These are phyloP conservation scores for Poeciliopsis infans DNA, from an alignment of 2,797 vertebrate genomes.

Conservation along the genomic window DNA sequence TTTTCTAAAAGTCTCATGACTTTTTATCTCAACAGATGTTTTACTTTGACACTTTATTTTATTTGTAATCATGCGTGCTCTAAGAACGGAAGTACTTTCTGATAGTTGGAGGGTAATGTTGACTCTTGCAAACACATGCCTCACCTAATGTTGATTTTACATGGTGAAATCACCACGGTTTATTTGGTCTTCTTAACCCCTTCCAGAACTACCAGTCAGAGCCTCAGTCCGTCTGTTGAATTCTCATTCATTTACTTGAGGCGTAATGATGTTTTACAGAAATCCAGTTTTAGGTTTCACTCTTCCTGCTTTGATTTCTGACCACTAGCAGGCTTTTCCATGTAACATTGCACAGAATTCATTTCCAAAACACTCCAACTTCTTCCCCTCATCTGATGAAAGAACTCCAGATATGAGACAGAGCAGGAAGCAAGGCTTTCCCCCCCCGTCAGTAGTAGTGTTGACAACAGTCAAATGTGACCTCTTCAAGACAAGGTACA, in stretches of 20 bases:
- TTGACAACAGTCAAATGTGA: conserved; percentile 82
- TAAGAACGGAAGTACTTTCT: conserved; percentile 43
- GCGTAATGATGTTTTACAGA: conserved; percentile 76
- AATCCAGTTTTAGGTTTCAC: conserved; percentile 81
- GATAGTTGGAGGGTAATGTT: conserved; percentile 15
- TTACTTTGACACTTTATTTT: conserved; percentile 31
- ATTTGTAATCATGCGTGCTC: conserved; percentile 18
- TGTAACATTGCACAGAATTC: conserved; percentile 74
- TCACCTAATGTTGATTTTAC: conserved; percentile 48
- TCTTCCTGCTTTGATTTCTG: conserved; percentile 73
- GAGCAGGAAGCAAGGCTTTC: conserved; percentile 75
- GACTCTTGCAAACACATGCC: not conserved
- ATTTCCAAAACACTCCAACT: conserved; percentile 68
- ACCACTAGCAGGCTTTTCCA: conserved; percentile 62
- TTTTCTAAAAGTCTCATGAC: conserved; percentile 60
- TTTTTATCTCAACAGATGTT: conserved; percentile 60
- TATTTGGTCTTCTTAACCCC: conserved; percentile 72
- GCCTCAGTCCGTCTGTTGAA: conserved; percentile 36
- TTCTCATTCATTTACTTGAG: conserved; percentile 63
- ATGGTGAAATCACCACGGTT: conserved; percentile 72
- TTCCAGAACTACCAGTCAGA: conserved; percentile 68
- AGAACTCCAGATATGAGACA: conserved; percentile 77
- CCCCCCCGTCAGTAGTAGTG: conserved; percentile 60
- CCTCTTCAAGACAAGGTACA: conserved; percentile 76
- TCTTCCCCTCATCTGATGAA: conserved; percentile 75